Conservation (phyloP, 2,113 vertebrate genomes). For the Toxostoma redivivum region DNA sequence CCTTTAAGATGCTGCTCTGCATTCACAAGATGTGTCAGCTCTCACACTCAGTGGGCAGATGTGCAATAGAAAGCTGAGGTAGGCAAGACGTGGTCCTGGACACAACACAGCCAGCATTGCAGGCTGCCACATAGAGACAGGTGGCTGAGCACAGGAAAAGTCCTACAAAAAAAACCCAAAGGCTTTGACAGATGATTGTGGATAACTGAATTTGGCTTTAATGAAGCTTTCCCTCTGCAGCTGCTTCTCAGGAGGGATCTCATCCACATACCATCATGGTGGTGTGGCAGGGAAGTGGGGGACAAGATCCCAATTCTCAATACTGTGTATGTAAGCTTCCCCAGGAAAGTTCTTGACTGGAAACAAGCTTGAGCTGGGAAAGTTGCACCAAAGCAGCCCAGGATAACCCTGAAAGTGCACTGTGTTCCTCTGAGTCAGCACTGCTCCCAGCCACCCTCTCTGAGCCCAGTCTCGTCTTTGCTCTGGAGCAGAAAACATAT, state of each 20-base stretch:
- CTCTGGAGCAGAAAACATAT: neutral
- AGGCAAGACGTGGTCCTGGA: neutral
- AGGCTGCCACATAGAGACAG: neutral
- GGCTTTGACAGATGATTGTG: neutral
- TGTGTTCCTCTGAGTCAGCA: neutral
- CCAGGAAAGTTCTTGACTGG: neutral
- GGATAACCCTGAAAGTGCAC: neutral
- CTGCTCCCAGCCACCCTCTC: neutral
- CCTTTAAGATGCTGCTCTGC: neutral
- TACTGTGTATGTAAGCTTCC: neutral
- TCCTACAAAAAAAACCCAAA: neutral
- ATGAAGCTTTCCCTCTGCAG: neutral
- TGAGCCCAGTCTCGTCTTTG: neutral
- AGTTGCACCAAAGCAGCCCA: neutral
- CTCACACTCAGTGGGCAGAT: neutral
- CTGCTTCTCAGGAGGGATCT: neutral
- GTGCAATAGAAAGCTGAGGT: neutral
- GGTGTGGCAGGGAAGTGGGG: neutral
- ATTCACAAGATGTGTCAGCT: neutral
- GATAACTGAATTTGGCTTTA: neutral
- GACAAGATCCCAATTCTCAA: neutral
- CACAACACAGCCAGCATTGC: fast-evolving
- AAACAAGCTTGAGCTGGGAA: neutral
- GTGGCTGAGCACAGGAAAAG: neutral
- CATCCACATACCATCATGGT: neutral